Evolutionary conservation across 1,140 invertebrate species (phyloP).

Genomic region (Odontomachus brunneus): DNA sequence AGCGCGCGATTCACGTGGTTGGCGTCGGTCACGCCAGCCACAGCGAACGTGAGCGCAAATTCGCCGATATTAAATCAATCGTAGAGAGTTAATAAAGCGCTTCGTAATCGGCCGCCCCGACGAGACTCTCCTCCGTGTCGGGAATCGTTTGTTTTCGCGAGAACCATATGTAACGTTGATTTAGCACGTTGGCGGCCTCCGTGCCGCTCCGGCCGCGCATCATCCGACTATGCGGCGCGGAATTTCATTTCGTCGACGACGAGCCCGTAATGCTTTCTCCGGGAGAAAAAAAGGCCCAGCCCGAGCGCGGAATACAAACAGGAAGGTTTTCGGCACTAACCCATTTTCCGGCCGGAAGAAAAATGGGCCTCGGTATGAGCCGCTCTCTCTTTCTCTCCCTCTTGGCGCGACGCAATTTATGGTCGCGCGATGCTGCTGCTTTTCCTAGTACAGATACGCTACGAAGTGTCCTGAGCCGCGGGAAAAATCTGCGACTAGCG

Average conservation of each 20-base stretch:
- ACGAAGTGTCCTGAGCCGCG: conserved; percentile 1
- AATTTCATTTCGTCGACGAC: conserved; percentile 71
- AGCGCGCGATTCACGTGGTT: not conserved
- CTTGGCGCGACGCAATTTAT: conserved; percentile 63
- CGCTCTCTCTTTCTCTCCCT: conserved; percentile 10
- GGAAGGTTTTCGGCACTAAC: conserved; percentile 69
- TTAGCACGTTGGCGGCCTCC: conserved; percentile 72
- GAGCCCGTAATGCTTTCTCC: conserved; percentile 43
- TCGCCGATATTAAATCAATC: not conserved
- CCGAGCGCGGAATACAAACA: conserved; percentile 66
- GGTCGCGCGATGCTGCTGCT: conserved; percentile 11
- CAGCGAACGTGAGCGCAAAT: not conserved
- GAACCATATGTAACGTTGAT: conserved; percentile 75
- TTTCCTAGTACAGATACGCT: conserved; percentile 36
- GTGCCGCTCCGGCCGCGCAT: not conserved
- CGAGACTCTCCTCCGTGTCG: conserved; percentile 69
- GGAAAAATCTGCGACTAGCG: conserved; percentile 25
- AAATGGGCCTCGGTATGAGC: conserved; percentile 66
- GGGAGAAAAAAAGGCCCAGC: conserved; percentile 55
- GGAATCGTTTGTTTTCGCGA: conserved; percentile 42
- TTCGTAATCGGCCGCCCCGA: conserved; percentile 34
- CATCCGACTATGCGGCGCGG: conserved; percentile 57
- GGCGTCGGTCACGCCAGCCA: too few relatives aligned
- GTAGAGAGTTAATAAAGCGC: not conserved
- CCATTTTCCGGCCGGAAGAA: conserved; percentile 53